Evolutionary conservation across 2,888 invertebrate species (phyloP).

Genomic region (Acronicta psi): DNA sequence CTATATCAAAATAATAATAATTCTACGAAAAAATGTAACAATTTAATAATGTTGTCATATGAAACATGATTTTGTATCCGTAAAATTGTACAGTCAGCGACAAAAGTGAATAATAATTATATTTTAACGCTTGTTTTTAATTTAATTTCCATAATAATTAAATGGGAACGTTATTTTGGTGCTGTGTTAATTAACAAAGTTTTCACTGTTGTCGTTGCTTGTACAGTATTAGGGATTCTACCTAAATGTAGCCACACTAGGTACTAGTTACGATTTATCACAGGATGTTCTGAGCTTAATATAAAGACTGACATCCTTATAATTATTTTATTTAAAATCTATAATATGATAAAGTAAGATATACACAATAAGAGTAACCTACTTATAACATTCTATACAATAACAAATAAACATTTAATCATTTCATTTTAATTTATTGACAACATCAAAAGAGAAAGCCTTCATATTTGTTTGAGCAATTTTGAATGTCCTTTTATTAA

Average conservation of each 20-base stretch:
- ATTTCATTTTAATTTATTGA: slow-evolving; percentile 40
- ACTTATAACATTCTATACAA: slow-evolving; percentile 13
- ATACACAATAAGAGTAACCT: slow-evolving; percentile 24
- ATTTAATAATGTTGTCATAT: slow-evolving; percentile 13
- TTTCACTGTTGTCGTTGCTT: slow-evolving; percentile 12
- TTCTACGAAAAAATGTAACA: slow-evolving; percentile 39
- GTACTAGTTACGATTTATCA: slow-evolving; percentile 67
- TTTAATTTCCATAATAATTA: slow-evolving; percentile 13
- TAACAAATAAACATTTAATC: slow-evolving; percentile 38
- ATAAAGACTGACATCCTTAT: slow-evolving; percentile 50
- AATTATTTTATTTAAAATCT: slow-evolving; percentile 38
- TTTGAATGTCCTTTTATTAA: slow-evolving; percentile 18
- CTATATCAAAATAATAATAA: slow-evolving; percentile 35
- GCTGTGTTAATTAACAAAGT: not conserved
- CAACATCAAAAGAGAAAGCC: slow-evolving; percentile 30
- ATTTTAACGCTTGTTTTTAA: not conserved
- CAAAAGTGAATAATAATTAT: slow-evolving; percentile 8
- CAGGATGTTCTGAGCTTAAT: slow-evolving; percentile 77
- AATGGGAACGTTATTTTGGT: slow-evolving; percentile 11
- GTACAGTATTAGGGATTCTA: slow-evolving; percentile 3
- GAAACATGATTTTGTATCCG: slow-evolving; percentile 13
- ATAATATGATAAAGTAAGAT: slow-evolving; percentile 24
- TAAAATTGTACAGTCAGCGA: slow-evolving; percentile 17
- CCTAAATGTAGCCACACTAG: slow-evolving; percentile 31
- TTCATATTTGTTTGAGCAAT: slow-evolving; percentile 50